Percentiles rank a stretch among this genome's conserved stretches.
Conservation (phyloP, 2,113 vertebrate genomes). For the Eidolon helvum region DNA sequence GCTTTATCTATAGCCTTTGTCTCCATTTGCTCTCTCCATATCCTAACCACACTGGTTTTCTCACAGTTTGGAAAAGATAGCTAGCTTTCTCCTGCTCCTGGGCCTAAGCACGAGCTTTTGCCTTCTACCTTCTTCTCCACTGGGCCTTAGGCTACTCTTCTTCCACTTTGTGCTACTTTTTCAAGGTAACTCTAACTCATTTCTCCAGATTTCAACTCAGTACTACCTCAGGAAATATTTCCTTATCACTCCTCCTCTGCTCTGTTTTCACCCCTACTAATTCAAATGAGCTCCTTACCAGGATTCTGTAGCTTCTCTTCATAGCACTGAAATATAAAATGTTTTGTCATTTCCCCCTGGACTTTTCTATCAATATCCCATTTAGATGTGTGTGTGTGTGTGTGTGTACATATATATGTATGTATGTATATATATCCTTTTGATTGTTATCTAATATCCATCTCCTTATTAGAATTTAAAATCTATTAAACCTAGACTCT, state of each 20-base stretch:
- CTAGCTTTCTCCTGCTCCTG: not conserved
- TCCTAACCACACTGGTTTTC: not conserved
- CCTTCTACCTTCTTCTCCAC: not conserved
- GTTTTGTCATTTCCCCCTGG: not conserved
- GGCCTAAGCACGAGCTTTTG: not conserved
- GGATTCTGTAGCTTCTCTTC: not conserved
- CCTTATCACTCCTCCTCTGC: not conserved
- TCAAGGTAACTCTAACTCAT: not conserved
- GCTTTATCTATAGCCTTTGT: accelerated
- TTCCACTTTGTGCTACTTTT: not conserved
- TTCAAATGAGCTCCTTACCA: not conserved
- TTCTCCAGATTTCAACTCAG: not conserved
- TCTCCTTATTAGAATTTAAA: not conserved
- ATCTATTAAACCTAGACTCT: not conserved
- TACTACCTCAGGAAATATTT: not conserved
- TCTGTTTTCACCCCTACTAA: not conserved
- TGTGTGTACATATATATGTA: too few species aligned
- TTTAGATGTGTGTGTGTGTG: not conserved
- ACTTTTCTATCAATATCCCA: not conserved
- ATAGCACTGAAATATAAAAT: not conserved
- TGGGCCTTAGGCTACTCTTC: not conserved
- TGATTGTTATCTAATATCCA: not conserved
- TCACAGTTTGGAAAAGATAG: not conserved
- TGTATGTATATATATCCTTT: not conserved
- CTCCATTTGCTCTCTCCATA: not conserved